Conservation (phyloP, 1,140 invertebrate genomes). For the Tetraneura akinire region DNA sequence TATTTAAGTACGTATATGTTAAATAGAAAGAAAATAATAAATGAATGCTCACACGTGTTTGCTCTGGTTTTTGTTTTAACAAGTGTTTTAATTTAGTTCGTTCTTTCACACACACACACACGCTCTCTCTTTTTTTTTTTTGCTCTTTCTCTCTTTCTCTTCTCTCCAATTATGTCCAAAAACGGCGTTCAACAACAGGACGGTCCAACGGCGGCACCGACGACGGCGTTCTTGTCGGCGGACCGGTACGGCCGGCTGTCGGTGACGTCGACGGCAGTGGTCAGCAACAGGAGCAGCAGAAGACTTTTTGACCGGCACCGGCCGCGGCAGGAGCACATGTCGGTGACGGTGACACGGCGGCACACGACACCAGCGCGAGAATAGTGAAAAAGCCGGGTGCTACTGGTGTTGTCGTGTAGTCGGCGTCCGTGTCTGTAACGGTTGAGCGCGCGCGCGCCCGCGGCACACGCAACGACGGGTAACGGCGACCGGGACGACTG, state of each 20-base stretch:
- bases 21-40: no score
- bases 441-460: background rate
- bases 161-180: no score
- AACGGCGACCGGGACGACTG: background rate
- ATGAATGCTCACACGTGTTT: no score
- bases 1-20: no score
- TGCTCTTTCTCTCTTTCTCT: no score
- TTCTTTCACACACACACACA: no score
- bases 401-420: background rate
- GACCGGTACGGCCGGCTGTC: background rate
- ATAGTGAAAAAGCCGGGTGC: background rate
- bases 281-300: background rate
- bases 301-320: constrained; percentile 2
- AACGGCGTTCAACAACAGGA: background rate
- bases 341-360: background rate
- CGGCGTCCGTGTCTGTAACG: background rate
- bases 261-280: background rate
- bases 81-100: no score
- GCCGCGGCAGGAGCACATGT: constrained; percentile 5
- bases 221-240: background rate
- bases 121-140: no score
- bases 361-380: background rate
- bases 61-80: no score
- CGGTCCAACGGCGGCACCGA: background rate
- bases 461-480: background rate